A percentile compares a stretch with the other conserved stretches of the same genome.
Evolutionary conservation across 53 echinoderm and acorn worm genomes (phyloP).

Genomic region (Actinopyga echinites): DNA sequence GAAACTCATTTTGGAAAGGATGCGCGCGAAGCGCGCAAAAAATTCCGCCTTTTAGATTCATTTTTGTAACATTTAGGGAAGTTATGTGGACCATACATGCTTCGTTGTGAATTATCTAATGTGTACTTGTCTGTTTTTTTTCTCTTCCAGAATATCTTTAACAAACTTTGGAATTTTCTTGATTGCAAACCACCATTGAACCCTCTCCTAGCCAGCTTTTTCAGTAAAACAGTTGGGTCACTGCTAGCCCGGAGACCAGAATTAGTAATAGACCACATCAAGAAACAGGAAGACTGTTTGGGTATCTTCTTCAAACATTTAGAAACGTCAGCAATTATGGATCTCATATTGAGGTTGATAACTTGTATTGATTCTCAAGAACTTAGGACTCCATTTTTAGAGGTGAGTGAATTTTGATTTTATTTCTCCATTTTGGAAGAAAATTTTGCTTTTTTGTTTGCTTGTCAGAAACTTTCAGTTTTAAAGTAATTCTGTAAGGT

Average conservation of each 20-base stretch:
- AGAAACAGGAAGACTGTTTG: conserved; percentile 82
- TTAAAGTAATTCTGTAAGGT: no score
- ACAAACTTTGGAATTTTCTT: conserved; percentile 86
- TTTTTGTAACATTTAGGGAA: no score
- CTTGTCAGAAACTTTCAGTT: no score
- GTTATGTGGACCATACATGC: neutral
- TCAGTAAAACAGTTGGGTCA: conserved; percentile 97
- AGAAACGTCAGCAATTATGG: conserved; percentile 99
- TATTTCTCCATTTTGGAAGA: no score
- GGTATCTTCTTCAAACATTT: conserved; percentile 86
- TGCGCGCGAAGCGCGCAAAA: no score
- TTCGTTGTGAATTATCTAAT: neutral
- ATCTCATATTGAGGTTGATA: conserved; percentile 91
- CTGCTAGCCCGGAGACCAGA: conserved; percentile 85
- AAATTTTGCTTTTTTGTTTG: no score
- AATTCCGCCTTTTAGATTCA: no score
- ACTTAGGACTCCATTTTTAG: conserved; percentile 87
- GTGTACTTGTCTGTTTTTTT: neutral
- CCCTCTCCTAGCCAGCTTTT: conserved; percentile 98
- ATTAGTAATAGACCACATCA: conserved; percentile 84
- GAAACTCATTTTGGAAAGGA: no score
- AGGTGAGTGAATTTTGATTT: conserved; percentile 66
- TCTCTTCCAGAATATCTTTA: conserved; percentile 71
- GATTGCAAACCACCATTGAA: conserved; percentile 92
- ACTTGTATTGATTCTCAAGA: conserved; percentile 95